Percentiles rank a stretch among this genome's conserved stretches.
Conservation (phyloP, 2,113 vertebrate species). For the Paralichthys olivaceus region DNA sequence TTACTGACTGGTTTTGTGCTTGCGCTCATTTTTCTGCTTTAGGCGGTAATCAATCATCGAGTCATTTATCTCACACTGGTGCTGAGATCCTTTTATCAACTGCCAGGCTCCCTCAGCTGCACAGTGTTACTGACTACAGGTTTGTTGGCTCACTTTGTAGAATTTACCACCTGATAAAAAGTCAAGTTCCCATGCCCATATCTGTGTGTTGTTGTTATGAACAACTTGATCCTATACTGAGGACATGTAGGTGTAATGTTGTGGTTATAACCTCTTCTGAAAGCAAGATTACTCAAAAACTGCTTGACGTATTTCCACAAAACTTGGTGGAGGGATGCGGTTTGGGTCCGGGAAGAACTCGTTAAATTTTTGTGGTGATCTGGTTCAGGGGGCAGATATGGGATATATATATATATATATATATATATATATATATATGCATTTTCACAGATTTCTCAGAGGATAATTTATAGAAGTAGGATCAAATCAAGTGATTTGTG, state of each 20-base stretch:
- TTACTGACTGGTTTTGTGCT: constrained; percentile 62
- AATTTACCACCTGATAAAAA: constrained; percentile 52
- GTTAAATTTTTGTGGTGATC: too few species aligned
- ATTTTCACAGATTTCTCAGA: too few species aligned
- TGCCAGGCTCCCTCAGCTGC: constrained; percentile 72
- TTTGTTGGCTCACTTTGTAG: constrained; percentile 56
- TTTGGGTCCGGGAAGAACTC: too few species aligned
- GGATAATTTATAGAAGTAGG: too few species aligned
- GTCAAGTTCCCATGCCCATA: constrained; percentile 50
- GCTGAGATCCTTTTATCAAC: constrained; percentile 70
- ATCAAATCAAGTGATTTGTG: too few species aligned
- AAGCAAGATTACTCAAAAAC: too few species aligned
- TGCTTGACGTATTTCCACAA: too few species aligned
- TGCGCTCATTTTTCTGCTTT: constrained; percentile 65
- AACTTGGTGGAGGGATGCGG: too few species aligned
- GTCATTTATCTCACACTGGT: constrained; percentile 68
- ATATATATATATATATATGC: too few species aligned
- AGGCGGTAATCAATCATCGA: constrained; percentile 72
- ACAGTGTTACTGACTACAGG: constrained; percentile 53
- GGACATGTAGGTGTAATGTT: background rate
- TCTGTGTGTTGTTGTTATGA: constrained; percentile 20
- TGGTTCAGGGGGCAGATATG: too few species aligned
- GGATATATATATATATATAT: too few species aligned
- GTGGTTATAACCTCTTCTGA: too few species aligned
- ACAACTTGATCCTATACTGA: constrained; percentile 5